Conservation (phyloP, 2,888 invertebrate species). For the Parnassius mnemosyne region DNA sequence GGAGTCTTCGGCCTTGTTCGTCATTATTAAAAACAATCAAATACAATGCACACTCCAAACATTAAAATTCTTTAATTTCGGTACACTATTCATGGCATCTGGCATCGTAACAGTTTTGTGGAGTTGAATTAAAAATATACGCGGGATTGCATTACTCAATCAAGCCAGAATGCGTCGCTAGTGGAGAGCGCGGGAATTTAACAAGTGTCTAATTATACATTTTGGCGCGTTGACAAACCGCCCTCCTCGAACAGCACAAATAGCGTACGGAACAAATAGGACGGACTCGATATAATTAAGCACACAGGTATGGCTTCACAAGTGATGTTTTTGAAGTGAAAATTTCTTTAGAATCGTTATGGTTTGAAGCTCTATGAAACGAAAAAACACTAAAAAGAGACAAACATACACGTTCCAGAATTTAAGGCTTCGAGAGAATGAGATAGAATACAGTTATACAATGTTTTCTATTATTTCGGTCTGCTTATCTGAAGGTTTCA, state of each 20-base stretch:
- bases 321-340: too few relatives aligned
- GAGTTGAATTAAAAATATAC: slow-evolving; percentile 22
- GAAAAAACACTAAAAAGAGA: too few relatives aligned
- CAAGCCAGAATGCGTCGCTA: slow-evolving; percentile 16
- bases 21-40: too few relatives aligned
- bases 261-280: slow-evolving; percentile 36
- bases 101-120: slow-evolving; percentile 16
- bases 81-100: slow-evolving; percentile 8
- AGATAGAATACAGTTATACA: too few relatives aligned
- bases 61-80: neutral
- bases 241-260: slow-evolving; percentile 52
- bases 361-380: too few relatives aligned
- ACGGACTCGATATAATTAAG: slow-evolving; percentile 1
- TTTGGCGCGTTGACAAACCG: slow-evolving; percentile 62
- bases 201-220: slow-evolving; percentile 67
- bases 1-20: too few relatives aligned
- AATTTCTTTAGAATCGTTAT: too few relatives aligned
- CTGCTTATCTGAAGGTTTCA: too few relatives aligned
- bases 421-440: too few relatives aligned
- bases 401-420: too few relatives aligned
- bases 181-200: slow-evolving; percentile 49
- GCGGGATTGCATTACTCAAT: slow-evolving; percentile 44
- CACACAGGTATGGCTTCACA: slow-evolving; percentile 4
- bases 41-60: too few relatives aligned
- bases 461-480: too few relatives aligned